Percentiles rank a stretch among this genome's conserved stretches.
Conservation (phyloP, 1,140 invertebrate species). For the Trichomalopsis sarcophagae region DNA sequence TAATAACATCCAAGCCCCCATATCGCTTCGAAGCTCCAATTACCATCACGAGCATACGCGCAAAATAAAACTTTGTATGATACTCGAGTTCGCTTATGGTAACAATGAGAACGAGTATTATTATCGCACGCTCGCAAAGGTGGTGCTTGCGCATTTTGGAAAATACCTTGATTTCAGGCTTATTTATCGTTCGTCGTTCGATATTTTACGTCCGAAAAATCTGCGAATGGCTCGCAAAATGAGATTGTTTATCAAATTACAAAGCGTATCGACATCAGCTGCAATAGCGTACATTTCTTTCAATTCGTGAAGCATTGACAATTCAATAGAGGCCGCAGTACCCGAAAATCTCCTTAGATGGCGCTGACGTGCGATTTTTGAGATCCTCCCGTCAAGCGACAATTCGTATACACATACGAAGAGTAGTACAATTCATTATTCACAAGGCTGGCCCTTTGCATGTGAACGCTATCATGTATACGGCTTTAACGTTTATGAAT, state of each 20-base stretch:
- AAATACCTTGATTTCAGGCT: not conserved
- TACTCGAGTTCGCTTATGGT: not conserved
- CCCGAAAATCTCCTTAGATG: not conserved
- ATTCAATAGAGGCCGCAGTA: not conserved
- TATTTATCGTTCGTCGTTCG: not conserved
- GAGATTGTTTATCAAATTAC: too few relatives aligned
- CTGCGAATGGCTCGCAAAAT: too few relatives aligned
- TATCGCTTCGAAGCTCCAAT: slow-evolving; percentile 25
- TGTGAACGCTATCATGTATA: too few relatives aligned
- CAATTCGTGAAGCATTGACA: too few relatives aligned
- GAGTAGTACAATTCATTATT: too few relatives aligned
- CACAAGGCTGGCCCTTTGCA: too few relatives aligned
- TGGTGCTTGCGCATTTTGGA: not conserved
- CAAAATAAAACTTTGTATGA: not conserved
- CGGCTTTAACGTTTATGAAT: too few relatives aligned
- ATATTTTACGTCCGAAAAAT: not conserved
- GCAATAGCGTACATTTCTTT: too few relatives aligned
- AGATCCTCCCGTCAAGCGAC: not conserved
- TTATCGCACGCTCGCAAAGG: not conserved
- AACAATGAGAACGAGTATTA: not conserved
- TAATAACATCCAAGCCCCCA: slow-evolving; percentile 49
- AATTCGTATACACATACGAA: too few relatives aligned
- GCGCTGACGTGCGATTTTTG: not conserved
- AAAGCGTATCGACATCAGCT: too few relatives aligned
- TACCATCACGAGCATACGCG: slow-evolving; percentile 14